A percentile compares a stretch with the other conserved stretches of the same genome.
phyloP scores from a whole-genome alignment of 2,113 vertebrate genomes.

The Camarhynchus parvulus region DNA sequence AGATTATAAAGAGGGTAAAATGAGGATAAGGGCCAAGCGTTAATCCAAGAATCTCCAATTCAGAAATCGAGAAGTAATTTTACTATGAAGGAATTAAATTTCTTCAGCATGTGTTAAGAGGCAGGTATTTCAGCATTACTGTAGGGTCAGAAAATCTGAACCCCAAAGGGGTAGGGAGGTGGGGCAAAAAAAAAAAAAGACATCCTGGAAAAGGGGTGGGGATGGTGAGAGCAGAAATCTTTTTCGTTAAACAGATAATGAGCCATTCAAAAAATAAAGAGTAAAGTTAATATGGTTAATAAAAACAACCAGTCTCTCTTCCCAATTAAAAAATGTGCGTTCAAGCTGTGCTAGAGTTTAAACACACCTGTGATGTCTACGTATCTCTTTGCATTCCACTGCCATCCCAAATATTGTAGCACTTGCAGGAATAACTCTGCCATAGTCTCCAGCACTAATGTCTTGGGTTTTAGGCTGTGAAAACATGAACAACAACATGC shows the following conservation, averaged over 20 bases:
- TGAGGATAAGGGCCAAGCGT: not conserved
- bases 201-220: not conserved
- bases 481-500: not conserved
- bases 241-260: not conserved
- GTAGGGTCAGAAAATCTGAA: not conserved
- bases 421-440: constrained; percentile 91
- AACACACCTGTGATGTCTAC: constrained; percentile 90
- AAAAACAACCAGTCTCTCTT: not conserved
- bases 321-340: not conserved
- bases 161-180: not conserved
- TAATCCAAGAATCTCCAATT: not conserved
- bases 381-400: constrained; percentile 90
- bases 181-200: not conserved
- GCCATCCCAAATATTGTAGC: constrained; percentile 91
- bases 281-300: not conserved
- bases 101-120: not conserved
- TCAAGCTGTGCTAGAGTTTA: not conserved
- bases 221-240: not conserved
- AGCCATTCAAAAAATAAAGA: not conserved
- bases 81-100: not conserved
- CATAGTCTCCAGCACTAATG: constrained; percentile 73
- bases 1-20: not conserved
- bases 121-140: not conserved
- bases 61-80: not conserved
- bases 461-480: constrained; percentile 69